Base-by-base conservation (phyloP, 2,797 vertebrate genomes). In the Malacoraja senta region DNA sequence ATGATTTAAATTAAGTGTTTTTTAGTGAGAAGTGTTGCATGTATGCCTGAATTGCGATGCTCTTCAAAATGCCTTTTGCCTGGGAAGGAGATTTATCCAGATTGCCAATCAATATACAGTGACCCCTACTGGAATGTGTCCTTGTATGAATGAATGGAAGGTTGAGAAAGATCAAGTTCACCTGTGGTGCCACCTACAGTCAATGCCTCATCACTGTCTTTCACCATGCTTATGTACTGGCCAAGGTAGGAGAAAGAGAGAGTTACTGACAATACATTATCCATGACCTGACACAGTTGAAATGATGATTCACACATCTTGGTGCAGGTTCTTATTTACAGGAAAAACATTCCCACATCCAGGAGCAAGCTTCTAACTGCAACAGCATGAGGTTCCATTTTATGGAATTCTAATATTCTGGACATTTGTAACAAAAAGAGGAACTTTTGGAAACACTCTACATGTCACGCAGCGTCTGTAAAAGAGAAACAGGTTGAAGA, bases 71-170 rank as follows among this genome's bases (percentile, higher is more conserved):
- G 63, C 3, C 2, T 32, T 88, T 32, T 44, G 3, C 10, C 19
- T 68, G n/a, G n/a, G 63, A 68, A 9, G 12, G 58, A 88, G 19
- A 21, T 8, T 88, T 88, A 88, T 88, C 58, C 61, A 65, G 61
- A 19, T 68, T 68, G n/a, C n/a, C n/a, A 19, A 88, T 21, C 84
- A 68, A 68, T 88, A 35, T 68, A 35, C 17, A 88, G 84, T 68
- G 84, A 88, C 84, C 84, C 84, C 84, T 88, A 88, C 84, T 88
- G 84, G 84, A 68, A 68, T 32, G 84, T 88, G 84, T 68, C 15
- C 63, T 68, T 88, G n/a, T 65, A 19, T 68, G 63, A 88, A 68
- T 8, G 21, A 88, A 68, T 8, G 21, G 19, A 9, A 19, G 63
- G 63, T 35, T 68, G 61, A n/a, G 63, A 88, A 88, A 32, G n/a